Conservation (phyloP, 2,888 invertebrate genomes). For the Agrotis ipsilon region DNA sequence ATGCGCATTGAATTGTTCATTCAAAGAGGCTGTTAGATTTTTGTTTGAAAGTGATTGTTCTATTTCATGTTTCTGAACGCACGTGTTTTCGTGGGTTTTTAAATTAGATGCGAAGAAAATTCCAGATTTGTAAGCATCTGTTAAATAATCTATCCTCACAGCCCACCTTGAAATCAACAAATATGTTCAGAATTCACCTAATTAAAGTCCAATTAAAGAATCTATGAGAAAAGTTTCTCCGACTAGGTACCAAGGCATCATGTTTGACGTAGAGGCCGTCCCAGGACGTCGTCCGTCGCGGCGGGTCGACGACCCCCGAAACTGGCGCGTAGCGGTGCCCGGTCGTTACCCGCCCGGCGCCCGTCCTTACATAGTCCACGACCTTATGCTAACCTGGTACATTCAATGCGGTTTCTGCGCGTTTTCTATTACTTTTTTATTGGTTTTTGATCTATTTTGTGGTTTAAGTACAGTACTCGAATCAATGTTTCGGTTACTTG, state of each 20-base stretch:
- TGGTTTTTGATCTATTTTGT: conserved; percentile 9
- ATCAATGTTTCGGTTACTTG: background rate
- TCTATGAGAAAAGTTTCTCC: conserved; percentile 47
- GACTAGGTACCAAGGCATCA: conserved; percentile 78
- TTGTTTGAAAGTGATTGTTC: conserved; percentile 14
- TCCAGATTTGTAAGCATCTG: background rate
- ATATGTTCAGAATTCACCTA: conserved; percentile 14
- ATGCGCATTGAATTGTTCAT: conserved; percentile 31
- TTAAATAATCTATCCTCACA: background rate
- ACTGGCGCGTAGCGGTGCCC: conserved; percentile 89
- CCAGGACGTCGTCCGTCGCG: conserved; percentile 84
- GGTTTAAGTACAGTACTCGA: background rate
- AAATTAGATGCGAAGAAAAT: background rate
- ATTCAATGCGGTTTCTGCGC: conserved; percentile 65
- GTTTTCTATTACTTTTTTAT: conserved; percentile 57
- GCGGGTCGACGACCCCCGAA: conserved; percentile 87
- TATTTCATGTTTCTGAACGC: background rate
- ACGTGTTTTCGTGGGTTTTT: background rate
- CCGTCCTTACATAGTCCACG: conserved; percentile 83
- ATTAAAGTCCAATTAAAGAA: conserved; percentile 45
- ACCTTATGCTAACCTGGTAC: conserved; percentile 89
- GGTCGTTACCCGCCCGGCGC: conserved; percentile 87
- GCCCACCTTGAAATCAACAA: background rate
- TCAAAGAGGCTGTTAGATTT: conserved; percentile 20
- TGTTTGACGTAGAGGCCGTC: conserved; percentile 78